These are phyloP conservation scores for Panagrolaimus sp. DNA, from an alignment of 1,140 invertebrate species.

Conservation along the genomic window DNA sequence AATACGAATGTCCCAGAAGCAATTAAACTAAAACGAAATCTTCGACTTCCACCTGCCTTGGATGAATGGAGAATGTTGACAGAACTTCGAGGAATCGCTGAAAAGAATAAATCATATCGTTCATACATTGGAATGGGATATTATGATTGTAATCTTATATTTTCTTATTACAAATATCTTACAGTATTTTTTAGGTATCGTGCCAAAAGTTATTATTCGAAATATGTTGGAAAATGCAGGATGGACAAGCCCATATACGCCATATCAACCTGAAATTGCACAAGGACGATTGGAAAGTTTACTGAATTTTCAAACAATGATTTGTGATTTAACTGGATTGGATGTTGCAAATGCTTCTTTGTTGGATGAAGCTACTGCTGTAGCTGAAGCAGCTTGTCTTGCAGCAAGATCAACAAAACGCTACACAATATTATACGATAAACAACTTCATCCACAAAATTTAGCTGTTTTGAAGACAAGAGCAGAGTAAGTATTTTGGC, in stretches of 20 bases:
- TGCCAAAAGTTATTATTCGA: slow-evolving; percentile 86
- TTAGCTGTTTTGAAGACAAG: slow-evolving; percentile 51
- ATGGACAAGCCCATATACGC: slow-evolving; percentile 74
- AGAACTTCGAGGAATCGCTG: slow-evolving; percentile 48
- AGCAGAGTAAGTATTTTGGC: slow-evolving; percentile 44
- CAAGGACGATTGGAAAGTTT: slow-evolving; percentile 90
- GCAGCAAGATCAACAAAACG: slow-evolving; percentile 66
- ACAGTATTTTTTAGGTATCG: slow-evolving; percentile 63
- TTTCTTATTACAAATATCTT: too few relatives aligned
- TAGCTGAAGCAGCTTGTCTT: slow-evolving; percentile 87
- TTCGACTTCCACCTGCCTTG: slow-evolving; percentile 46
- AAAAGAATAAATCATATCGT: slow-evolving; percentile 67
- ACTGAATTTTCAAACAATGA: slow-evolving; percentile 95
- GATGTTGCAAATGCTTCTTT: slow-evolving; percentile 89
- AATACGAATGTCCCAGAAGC: slow-evolving; percentile 54
- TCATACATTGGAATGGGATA: slow-evolving; percentile 98
- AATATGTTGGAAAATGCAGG: slow-evolving; percentile 99
- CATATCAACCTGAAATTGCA: slow-evolving; percentile 78
- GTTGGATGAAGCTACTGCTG: slow-evolving; percentile 91
- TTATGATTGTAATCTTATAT: slow-evolving; percentile 73
- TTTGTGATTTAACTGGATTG: slow-evolving; percentile 85
- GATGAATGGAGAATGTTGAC: slow-evolving; percentile 56
- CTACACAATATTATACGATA: slow-evolving; percentile 44
- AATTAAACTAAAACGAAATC: slow-evolving; percentile 40
- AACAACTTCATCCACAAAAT: slow-evolving; percentile 53